These are phyloP conservation scores for Neoscelio sp. DNA, from an alignment of 2,888 invertebrate species.

Conservation along the genomic window DNA sequence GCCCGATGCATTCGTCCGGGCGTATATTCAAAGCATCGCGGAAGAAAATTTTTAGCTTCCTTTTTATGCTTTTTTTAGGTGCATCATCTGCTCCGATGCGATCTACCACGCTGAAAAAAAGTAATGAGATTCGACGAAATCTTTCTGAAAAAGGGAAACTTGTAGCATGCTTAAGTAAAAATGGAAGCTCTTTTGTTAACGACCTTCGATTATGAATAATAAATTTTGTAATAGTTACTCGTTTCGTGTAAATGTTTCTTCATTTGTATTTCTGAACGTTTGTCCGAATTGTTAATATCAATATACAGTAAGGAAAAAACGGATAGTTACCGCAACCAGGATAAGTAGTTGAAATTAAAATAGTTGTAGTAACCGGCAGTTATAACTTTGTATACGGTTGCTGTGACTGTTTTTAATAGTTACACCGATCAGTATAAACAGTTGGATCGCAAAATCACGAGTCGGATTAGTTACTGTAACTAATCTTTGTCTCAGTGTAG, in stretches of 20 bases:
- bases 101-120: conserved; percentile 40
- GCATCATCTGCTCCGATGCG: conserved; percentile 49
- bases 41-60: conserved; percentile 55
- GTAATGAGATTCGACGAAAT: conserved; percentile 48
- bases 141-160: conserved; percentile 15
- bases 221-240: not conserved
- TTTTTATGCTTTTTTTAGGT: conserved; percentile 48
- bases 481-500: too few species aligned
- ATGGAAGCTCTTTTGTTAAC: not conserved
- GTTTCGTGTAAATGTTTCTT: not conserved
- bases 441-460: too few species aligned
- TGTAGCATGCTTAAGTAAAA: not conserved
- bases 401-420: too few species aligned
- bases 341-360: too few species aligned
- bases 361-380: too few species aligned
- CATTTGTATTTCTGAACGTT: not conserved
- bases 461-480: too few species aligned
- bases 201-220: not conserved
- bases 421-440: too few species aligned
- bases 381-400: too few species aligned
- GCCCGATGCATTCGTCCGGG: conserved; percentile 59
- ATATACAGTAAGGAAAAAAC: too few species aligned
- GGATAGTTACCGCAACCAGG: too few species aligned
- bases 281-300: too few species aligned
- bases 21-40: conserved; percentile 60